Conservation (phyloP, 2,888 invertebrate species). For the Pelosia muscerda region DNA sequence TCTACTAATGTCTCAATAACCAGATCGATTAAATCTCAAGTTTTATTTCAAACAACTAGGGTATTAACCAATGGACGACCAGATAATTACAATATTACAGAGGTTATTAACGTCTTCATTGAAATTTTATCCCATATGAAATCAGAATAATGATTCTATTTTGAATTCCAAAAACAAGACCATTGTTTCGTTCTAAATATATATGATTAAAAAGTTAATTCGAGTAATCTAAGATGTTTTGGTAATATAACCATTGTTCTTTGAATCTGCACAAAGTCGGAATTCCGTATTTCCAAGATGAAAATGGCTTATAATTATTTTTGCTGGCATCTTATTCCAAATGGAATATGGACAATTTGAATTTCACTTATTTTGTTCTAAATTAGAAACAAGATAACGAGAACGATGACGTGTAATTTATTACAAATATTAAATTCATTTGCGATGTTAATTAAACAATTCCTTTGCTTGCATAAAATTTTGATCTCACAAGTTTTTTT, state of each 20-base stretch:
- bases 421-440: not conserved
- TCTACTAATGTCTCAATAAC: no score
- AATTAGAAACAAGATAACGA: not conserved
- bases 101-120: no score
- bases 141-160: not conserved
- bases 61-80: no score
- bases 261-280: slow-evolving; percentile 13
- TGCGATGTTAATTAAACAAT: not conserved
- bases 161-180: not conserved
- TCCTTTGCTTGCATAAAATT: no score
- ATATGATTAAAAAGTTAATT: slow-evolving; percentile 4
- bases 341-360: slow-evolving; percentile 12
- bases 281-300: slow-evolving; percentile 10
- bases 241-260: slow-evolving; percentile 1
- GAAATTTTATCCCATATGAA: no score
- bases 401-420: not conserved
- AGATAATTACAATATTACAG: no score
- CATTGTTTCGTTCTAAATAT: not conserved
- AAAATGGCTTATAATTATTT: slow-evolving; percentile 16
- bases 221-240: slow-evolving; percentile 8
- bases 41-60: no score
- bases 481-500: no score
- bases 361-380: slow-evolving; percentile 10
- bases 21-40: no score
- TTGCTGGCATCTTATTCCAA: slow-evolving; percentile 12